Evolutionary conservation across 2,888 invertebrate species (phyloP).

Genomic region (Epistrophella euchroma): DNA sequence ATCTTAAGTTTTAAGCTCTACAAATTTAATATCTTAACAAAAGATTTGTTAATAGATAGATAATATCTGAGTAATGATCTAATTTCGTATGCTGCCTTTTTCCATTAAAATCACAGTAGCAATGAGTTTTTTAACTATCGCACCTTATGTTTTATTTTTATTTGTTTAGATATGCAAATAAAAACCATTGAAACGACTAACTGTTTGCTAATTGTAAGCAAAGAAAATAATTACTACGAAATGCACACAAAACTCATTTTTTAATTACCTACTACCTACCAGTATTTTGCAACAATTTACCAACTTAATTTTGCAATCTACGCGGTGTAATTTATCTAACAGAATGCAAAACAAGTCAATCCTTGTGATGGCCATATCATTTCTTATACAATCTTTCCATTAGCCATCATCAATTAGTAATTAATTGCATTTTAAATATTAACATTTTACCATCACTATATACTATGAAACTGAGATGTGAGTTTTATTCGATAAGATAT

Average conservation of each 20-base stretch:
- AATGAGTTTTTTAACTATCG: not conserved
- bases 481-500: not conserved
- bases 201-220: not conserved
- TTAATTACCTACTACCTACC: not conserved
- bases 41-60: not conserved
- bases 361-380: not conserved
- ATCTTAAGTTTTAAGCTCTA: not conserved
- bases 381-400: constrained; percentile 14
- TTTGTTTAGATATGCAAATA: not conserved
- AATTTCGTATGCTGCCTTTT: not conserved
- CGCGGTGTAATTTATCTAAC: constrained; percentile 18
- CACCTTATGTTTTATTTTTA: not conserved
- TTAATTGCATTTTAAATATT: constrained; percentile 51
- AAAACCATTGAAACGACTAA: not conserved
- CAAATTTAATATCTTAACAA: not conserved
- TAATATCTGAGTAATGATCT: not conserved
- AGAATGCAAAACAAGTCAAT: constrained; percentile 22
- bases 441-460: not conserved
- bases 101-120: not conserved
- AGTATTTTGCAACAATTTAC: constrained; percentile 35
- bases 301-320: constrained; percentile 25
- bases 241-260: constrained; percentile 19
- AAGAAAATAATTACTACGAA: not conserved
- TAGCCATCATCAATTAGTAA: constrained; percentile 39
- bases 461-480: not conserved